Percentiles rank a stretch among this genome's conserved stretches.
Evolutionary conservation across 1,140 invertebrate genomes (phyloP).

Genomic region (Triops longicaudatus): DNA sequence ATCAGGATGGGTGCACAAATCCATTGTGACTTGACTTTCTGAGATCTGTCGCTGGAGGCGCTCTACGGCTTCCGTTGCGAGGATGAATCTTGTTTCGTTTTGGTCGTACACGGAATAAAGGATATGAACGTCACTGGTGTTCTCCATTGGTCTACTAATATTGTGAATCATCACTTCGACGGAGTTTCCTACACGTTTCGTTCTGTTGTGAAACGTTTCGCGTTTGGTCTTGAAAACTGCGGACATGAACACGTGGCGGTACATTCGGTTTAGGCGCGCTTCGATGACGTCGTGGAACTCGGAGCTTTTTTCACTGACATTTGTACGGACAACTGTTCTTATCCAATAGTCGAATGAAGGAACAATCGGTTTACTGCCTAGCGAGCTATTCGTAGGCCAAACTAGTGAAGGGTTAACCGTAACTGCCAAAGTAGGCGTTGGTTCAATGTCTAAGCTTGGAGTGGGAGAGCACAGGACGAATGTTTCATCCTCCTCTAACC

Average conservation of each 20-base stretch:
- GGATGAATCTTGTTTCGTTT: not conserved
- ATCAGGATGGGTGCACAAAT: constrained; percentile 18
- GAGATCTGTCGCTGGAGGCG: not conserved
- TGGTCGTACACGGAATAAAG: not conserved
- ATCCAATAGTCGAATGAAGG: constrained; percentile 20
- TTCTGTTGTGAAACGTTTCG: not conserved
- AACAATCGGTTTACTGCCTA: not conserved
- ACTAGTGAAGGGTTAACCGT: not conserved
- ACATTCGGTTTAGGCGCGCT: constrained; percentile 12
- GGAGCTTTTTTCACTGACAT: constrained; percentile 9
- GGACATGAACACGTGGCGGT: constrained; percentile 8
- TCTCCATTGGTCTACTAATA: constrained; percentile 9
- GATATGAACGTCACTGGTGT: constrained; percentile 16
- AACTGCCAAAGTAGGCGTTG: not conserved
- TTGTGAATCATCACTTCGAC: constrained; percentile 23
- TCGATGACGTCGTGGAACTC: constrained; percentile 17
- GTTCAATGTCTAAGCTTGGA: not conserved
- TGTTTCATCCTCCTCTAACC: constrained; percentile 17
- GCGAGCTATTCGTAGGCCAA: not conserved
- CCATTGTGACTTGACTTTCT: constrained; percentile 16
- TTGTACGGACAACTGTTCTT: constrained; percentile 21
- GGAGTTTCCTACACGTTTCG: not conserved
- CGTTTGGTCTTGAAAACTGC: not conserved
- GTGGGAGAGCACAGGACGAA: not conserved
- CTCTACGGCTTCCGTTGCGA: not conserved